Evolutionary conservation across 2,113 vertebrate genomes (phyloP).

Genomic region (Lutjanus erythropterus): DNA sequence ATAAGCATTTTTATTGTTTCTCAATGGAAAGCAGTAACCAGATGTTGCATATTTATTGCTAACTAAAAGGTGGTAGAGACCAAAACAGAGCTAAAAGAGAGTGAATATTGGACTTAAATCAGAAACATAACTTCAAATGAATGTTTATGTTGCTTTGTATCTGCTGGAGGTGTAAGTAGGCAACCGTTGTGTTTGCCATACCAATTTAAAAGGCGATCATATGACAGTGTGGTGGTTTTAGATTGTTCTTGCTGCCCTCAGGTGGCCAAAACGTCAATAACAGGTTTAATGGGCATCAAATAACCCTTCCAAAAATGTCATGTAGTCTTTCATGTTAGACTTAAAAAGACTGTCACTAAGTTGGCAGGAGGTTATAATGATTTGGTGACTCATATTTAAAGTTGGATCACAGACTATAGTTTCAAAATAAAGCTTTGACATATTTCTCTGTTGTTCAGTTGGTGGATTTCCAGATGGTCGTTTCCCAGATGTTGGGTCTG

Average conservation of each 20-base stretch:
- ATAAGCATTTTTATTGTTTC: too few species aligned
- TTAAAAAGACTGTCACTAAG: neutral
- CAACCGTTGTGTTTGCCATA: neutral
- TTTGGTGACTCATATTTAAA: neutral
- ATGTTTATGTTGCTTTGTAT: neutral
- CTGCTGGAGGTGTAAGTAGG: neutral
- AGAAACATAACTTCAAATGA: neutral
- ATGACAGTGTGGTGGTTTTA: neutral
- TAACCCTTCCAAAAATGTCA: too few species aligned
- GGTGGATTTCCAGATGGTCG: conserved; percentile 88
- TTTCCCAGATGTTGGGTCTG: conserved; percentile 88
- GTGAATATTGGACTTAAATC: neutral
- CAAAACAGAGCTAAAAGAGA: neutral
- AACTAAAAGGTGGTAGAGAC: too few species aligned
- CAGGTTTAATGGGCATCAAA: neutral
- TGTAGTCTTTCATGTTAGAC: too few species aligned
- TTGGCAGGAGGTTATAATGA: neutral
- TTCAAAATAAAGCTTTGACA: neutral
- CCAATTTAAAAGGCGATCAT: neutral
- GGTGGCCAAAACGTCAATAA: neutral
- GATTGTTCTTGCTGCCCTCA: neutral
- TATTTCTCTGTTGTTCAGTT: conserved; percentile 77
- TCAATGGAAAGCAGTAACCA: too few species aligned
- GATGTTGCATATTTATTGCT: too few species aligned
- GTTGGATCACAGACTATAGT: neutral